Conservation (phyloP, 2,888 invertebrate species). For the Agrotis clavis region DNA sequence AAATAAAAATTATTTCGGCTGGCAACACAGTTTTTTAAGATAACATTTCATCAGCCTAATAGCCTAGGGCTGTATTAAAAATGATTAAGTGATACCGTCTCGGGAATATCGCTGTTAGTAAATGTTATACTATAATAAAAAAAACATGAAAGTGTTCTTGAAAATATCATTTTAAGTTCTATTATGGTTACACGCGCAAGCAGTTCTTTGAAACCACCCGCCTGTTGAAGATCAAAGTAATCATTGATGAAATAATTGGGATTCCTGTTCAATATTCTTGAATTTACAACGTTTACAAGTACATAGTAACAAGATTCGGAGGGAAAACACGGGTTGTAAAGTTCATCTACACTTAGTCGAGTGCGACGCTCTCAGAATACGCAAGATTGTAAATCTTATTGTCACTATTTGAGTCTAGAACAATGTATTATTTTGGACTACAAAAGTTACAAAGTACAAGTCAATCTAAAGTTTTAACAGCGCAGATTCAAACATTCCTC, state of each 20-base stretch:
- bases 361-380: constrained; percentile 6
- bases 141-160: neutral
- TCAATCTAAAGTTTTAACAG: neutral
- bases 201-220: constrained; percentile 8
- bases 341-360: constrained; percentile 4
- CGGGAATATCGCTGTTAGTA: constrained; percentile 1
- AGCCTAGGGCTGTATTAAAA: constrained; percentile 48
- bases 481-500: neutral
- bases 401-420: neutral
- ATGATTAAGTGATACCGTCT: constrained; percentile 4
- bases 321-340: neutral
- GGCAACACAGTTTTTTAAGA: constrained; percentile 66
- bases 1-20: constrained; percentile 62
- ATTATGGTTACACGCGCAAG: constrained; percentile 23
- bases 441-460: neutral
- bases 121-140: neutral
- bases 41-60: constrained; percentile 58
- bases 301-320: neutral
- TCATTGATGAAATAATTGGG: constrained; percentile 33
- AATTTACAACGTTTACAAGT: constrained; percentile 1
- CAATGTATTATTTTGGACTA: neutral
- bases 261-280: constrained; percentile 8
- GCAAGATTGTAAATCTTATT: neutral
- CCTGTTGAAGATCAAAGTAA: constrained; percentile 43
- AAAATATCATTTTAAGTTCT: constrained; percentile 29